Evolutionary conservation across 1,140 invertebrate genomes (phyloP), one percentile per base, ranked within the genome.

Genomic region (Magallana angulata): DNA sequence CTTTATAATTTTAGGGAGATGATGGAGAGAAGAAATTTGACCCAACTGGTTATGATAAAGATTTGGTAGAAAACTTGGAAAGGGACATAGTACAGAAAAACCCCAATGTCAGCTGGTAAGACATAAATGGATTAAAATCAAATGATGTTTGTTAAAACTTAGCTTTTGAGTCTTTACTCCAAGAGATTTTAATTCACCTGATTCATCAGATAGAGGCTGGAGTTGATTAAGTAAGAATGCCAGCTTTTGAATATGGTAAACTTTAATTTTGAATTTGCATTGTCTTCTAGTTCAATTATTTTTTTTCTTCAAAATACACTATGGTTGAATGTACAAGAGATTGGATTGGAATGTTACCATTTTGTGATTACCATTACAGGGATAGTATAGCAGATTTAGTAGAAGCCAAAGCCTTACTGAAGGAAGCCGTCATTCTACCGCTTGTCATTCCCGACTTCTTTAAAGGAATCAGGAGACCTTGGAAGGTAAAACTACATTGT

Each of bases 361-460:
- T 36, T 36, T 36, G 36, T 36, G 36, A 36, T 3, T 36, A 36
- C 1, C 18, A 64, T 90, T 90, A 18, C 85, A 95, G 95, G 95
- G 97, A 98, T 93, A 99, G 99, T 94, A 99, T 99, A 94, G 98
- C 99, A 12, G 99, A 99, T 95, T 96, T 99, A 80, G 96, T 97
- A 24, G 98, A 99, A 94, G 99, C 98, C 1, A 99, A 99, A 95
- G 96, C 97, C 89, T 94, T 99, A 57, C 95, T 99, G 24, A 98
- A 99, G 95, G 99, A 99, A 96, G 99, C 99, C 84, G 98, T 99
- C 24, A 98, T 99, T 18, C 95, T 99, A 91, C 99, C 99, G 9
- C 98, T 99, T 96, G 97, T 98, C 96, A 99, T 99, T 97, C 99
- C 99, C 7, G 98, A 99, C 93, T 99, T 98, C 95, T 99, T 99